Evolutionary conservation across 2,888 invertebrate species (phyloP), one percentile per base, ranked within the genome.

Genomic region (Ptychoptera contaminata): DNA sequence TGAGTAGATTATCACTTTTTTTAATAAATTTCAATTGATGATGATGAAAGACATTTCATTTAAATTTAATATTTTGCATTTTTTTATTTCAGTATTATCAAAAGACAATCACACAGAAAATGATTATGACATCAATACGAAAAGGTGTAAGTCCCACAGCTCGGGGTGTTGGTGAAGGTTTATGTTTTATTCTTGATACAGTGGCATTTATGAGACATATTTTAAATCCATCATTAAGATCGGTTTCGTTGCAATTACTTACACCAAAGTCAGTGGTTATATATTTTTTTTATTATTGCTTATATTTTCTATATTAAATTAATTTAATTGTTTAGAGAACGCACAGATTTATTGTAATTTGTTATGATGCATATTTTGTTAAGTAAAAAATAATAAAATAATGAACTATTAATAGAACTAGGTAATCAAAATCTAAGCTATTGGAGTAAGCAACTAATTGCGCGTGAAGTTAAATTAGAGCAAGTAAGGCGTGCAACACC

Each of bases 401-500:
- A 38, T 34, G 10, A 44, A 43, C 2, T 10, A 34, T 15, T 15
- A 8, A 14, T 38, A 62, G 63, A 59, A 11, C 59, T 36, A 45
- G 47, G 54, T 2, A 60, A 58, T 9, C 52, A 68, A 36, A 62
- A 65, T 36, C 57, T 82, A 32, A 71, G 76, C 1, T 82, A 84
- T 52, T 74, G 79, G 8, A 74, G 79, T 15, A 77, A 83, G 48
- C 91, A 92, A 58, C 68, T 90, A 37, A 76, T 93, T 46, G 75
- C 86, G 0, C 71, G 83, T 41, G 88, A 91, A 67, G 79, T 90
- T 46, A 85, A 87, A 52, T 56, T 82, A 37, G 87, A 85, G 60
- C 74, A 78, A 55, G 79, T 91, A 58, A 66, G 82, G 43, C 67
- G 79, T 46, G 65, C 67, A 23, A 57, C 56, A 32, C 65, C 67